Conservation (phyloP, 1,140 invertebrate species). For the Colletes gigas region DNA sequence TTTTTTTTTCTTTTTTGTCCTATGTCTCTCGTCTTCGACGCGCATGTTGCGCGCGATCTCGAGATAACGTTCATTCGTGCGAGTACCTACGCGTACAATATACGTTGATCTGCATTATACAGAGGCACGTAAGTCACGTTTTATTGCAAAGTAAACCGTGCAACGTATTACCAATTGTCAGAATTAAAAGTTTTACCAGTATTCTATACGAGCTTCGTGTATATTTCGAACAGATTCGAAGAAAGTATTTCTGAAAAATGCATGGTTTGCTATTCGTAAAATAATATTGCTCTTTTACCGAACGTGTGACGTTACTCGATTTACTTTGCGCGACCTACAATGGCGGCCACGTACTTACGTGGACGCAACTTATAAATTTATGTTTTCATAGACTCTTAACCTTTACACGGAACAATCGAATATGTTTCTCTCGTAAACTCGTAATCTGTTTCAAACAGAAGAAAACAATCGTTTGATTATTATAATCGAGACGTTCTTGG, state of each 20-base stretch:
- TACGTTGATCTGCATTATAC: conserved; percentile 18
- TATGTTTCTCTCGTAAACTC: neutral
- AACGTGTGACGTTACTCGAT: neutral
- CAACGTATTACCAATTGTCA: too few species aligned
- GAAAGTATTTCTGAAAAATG: too few species aligned
- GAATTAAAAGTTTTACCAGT: neutral
- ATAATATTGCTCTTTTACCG: too few species aligned
- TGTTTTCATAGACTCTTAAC: too few species aligned
- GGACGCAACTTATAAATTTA: neutral
- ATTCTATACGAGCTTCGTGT: too few species aligned
- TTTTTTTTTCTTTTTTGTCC: neutral
- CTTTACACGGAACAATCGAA: neutral
- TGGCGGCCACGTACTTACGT: neutral
- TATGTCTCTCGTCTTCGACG: conserved; percentile 39
- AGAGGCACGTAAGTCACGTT: neutral
- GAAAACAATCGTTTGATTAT: too few species aligned
- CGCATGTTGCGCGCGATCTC: conserved; percentile 39
- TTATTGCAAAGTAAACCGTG: conserved; percentile 9
- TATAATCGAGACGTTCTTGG: neutral
- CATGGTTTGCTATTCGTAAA: too few species aligned
- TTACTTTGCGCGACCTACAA: conserved; percentile 15
- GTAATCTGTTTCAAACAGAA: too few species aligned
- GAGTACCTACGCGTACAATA: conserved; percentile 14
- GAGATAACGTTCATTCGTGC: conserved; percentile 43
- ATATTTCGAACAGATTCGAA: too few species aligned